A percentile compares a stretch with the other conserved stretches of the same genome.
These are phyloP conservation scores for Paraplagusia blochii DNA, from an alignment of 2,113 vertebrate species.

Conservation along the genomic window DNA sequence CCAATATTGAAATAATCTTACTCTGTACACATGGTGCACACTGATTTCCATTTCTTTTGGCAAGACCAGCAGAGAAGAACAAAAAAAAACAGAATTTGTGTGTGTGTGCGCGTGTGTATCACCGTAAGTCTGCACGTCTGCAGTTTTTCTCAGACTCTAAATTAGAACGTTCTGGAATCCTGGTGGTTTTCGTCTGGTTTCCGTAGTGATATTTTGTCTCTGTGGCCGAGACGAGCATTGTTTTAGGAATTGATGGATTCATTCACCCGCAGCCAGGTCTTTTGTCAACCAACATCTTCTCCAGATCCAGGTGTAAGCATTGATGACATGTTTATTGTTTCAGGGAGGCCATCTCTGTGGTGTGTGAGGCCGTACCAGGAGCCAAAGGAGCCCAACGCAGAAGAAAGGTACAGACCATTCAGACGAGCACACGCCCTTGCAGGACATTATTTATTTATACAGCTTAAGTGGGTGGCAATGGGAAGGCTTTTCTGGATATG, in stretches of 20 bases:
- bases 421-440: conserved; percentile 38
- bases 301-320: conserved; percentile 29
- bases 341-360: conserved; percentile 96
- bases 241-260: conserved; percentile 40
- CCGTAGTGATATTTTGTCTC: conserved; percentile 55
- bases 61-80: no score
- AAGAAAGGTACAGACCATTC: conserved; percentile 84
- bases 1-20: no score
- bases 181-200: conserved; percentile 69
- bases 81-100: not conserved
- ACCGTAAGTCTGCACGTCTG: conserved; percentile 14
- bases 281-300: conserved; percentile 29
- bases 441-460: conserved; percentile 70
- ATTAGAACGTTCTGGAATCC: conserved; percentile 68
- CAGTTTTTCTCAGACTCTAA: conserved; percentile 48
- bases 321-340: conserved; percentile 39
- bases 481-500: conserved; percentile 56
- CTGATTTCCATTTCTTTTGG: no score
- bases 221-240: conserved; percentile 33
- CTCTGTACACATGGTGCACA: no score
- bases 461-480: conserved; percentile 60
- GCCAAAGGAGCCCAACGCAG: conserved; percentile 91
- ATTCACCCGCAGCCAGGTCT: conserved; percentile 32
- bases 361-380: conserved; percentile 94
- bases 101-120: conserved; percentile 5